phyloP scores from a whole-genome alignment of 2,888 invertebrate genomes.

The Heliconius aoede region DNA sequence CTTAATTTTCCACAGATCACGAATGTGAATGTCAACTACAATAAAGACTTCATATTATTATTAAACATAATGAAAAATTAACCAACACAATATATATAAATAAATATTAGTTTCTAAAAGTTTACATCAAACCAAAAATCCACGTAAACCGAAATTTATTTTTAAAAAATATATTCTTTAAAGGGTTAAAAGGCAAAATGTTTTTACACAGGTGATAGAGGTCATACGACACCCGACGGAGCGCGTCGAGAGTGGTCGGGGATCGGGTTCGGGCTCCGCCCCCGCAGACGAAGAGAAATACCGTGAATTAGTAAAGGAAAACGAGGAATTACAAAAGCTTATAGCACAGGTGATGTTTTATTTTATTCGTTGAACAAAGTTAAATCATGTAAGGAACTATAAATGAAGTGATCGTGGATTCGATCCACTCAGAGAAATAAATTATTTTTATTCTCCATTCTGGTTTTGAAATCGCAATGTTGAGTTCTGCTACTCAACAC shows the following conservation, averaged over 20 bases:
- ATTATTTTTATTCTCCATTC: too few relatives aligned
- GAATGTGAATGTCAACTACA: too few relatives aligned
- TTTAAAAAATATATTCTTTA: background rate
- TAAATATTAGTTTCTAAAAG: background rate
- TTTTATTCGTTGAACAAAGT: background rate
- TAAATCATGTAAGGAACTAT: too few relatives aligned
- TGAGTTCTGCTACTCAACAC: background rate
- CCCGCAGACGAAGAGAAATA: slow-evolving; percentile 97
- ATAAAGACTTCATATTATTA: too few relatives aligned
- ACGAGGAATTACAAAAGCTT: slow-evolving; percentile 97
- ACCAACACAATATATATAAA: background rate
- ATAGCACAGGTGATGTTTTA: slow-evolving; percentile 88
- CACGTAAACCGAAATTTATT: background rate
- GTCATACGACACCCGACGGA: slow-evolving; percentile 94
- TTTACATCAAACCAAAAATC: background rate
- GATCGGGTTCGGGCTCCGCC: slow-evolving; percentile 92
- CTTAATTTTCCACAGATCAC: too few relatives aligned
- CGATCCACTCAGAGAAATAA: background rate
- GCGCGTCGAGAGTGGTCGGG: slow-evolving; percentile 93
- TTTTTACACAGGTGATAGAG: slow-evolving; percentile 88
- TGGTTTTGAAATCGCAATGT: too few relatives aligned
- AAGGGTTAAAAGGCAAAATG: slow-evolving; percentile 15
- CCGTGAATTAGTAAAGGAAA: slow-evolving; percentile 95
- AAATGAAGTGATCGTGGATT: background rate
- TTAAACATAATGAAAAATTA: too few relatives aligned